Evolutionary conservation across 2,113 vertebrate species (phyloP).

Genomic region (Tenebrosternarchus preto): DNA sequence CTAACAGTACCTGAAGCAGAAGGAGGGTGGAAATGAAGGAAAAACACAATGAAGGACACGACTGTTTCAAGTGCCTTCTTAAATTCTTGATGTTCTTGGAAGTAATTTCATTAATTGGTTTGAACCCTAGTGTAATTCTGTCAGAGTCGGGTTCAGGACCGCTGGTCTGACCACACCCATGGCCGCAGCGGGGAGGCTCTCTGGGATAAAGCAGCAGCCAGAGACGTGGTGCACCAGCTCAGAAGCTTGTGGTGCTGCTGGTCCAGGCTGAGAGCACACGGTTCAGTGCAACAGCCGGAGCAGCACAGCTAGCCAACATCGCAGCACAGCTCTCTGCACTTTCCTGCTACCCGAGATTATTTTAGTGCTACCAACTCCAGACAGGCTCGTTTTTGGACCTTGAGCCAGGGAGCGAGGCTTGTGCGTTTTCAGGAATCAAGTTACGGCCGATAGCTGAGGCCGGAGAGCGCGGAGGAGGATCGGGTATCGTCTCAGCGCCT

Average conservation of each 20-base stretch:
- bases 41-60: not conserved
- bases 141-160: constrained; percentile 7
- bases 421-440: constrained; percentile 10
- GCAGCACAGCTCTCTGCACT: not conserved
- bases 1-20: too few species aligned
- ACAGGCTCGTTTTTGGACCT: constrained; percentile 17
- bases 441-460: constrained; percentile 27
- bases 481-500: constrained; percentile 6
- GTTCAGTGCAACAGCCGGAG: constrained; percentile 15
- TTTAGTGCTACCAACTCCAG: constrained; percentile 1
- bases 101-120: constrained; percentile 1
- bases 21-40: too few species aligned
- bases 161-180: constrained; percentile 16
- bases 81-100: not conserved
- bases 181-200: too few species aligned
- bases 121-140: not conserved
- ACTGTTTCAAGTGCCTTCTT: not conserved
- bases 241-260: not conserved
- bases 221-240: constrained; percentile 2
- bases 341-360: constrained; percentile 30
- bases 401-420: constrained; percentile 34
- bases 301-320: not conserved
- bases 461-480: constrained; percentile 3
- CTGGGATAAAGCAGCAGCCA: not conserved
- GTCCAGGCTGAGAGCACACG: constrained; percentile 12